Conservation (phyloP, 2,113 vertebrate species). For the Psettodes erumei region DNA sequence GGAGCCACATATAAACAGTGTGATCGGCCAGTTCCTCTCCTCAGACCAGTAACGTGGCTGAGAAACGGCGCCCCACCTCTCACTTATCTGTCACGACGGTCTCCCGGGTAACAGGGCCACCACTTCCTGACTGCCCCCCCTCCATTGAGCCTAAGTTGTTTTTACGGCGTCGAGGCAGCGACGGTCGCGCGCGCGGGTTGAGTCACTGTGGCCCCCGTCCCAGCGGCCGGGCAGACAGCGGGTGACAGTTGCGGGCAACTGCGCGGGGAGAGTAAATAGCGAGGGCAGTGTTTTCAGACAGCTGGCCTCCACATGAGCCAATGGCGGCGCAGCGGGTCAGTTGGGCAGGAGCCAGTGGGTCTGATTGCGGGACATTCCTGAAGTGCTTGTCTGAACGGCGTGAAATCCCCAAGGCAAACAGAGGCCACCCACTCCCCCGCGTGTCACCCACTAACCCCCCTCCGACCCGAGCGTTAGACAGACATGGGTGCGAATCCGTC, state of each 20-base stretch:
- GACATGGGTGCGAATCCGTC: background rate
- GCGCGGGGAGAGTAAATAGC: slow-evolving; percentile 38
- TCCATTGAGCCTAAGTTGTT: slow-evolving; percentile 46
- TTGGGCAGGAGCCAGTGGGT: slow-evolving; percentile 70
- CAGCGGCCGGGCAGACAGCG: slow-evolving; percentile 32
- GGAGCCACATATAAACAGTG: slow-evolving; percentile 8
- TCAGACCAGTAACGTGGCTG: slow-evolving; percentile 20
- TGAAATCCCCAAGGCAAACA: slow-evolving; percentile 78
- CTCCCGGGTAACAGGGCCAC: slow-evolving; percentile 30
- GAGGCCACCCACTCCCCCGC: slow-evolving; percentile 64
- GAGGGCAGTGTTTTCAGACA: slow-evolving; percentile 60
- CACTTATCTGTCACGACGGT: slow-evolving; percentile 52
- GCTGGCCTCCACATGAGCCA: slow-evolving; percentile 69
- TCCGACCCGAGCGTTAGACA: slow-evolving; percentile 2
- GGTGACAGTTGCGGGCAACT: slow-evolving; percentile 56
- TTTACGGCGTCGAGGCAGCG: slow-evolving; percentile 31
- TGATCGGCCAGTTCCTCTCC: slow-evolving; percentile 12
- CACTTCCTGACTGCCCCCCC: slow-evolving; percentile 36
- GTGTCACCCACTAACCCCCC: slow-evolving; percentile 44
- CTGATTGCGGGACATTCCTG: slow-evolving; percentile 78
- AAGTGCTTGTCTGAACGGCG: slow-evolving; percentile 74
- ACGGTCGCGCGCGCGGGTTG: slow-evolving; percentile 12
- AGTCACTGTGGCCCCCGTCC: slow-evolving; percentile 52
- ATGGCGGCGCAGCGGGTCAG: slow-evolving; percentile 52
- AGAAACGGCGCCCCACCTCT: slow-evolving; percentile 32